Percentiles rank a stretch among this genome's conserved stretches.
phyloP scores from a whole-genome alignment of 2,113 vertebrate species.

The Nerophis lumbriciformis region DNA sequence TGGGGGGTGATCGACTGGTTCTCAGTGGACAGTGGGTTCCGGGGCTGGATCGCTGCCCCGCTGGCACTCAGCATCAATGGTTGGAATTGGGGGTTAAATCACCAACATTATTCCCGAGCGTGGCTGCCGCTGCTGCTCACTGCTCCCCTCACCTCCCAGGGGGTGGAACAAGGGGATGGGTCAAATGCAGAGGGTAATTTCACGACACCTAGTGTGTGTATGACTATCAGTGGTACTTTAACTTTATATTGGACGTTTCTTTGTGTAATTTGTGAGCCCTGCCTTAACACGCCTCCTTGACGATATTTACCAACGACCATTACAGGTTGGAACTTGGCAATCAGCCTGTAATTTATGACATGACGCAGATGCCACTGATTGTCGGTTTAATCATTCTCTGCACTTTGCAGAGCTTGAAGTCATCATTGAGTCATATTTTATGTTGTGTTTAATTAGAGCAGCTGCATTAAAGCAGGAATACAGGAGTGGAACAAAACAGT shows the following conservation, averaged over 20 bases:
- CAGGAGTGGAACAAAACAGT: conserved; percentile 6
- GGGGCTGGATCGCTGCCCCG: no score
- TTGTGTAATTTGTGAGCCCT: conserved; percentile 24
- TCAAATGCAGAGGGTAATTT: no score
- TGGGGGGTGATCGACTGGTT: no score
- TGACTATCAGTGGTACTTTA: no score
- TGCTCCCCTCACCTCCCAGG: no score
- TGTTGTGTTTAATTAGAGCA: conserved; percentile 53
- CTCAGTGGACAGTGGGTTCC: no score
- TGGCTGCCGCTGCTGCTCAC: no score
- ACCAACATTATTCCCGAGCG: no score
- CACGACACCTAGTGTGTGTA: no score
- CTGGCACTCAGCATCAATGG: no score
- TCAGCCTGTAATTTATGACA: conserved; percentile 38
- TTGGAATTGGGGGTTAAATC: no score
- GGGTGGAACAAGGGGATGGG: no score
- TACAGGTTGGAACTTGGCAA: conserved; percentile 42
- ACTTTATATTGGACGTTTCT: background rate
- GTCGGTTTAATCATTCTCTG: conserved; percentile 48
- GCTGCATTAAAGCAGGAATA: conserved; percentile 13
- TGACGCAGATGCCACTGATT: conserved; percentile 47
- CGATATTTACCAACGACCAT: conserved; percentile 40
- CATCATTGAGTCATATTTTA: conserved; percentile 37
- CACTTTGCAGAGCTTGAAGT: conserved; percentile 34
- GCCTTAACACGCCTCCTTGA: conserved; percentile 38